Percentiles rank a stretch among this genome's conserved stretches.
phyloP scores from a whole-genome alignment of 2,888 invertebrate genomes.

The Myopa testacea region DNA sequence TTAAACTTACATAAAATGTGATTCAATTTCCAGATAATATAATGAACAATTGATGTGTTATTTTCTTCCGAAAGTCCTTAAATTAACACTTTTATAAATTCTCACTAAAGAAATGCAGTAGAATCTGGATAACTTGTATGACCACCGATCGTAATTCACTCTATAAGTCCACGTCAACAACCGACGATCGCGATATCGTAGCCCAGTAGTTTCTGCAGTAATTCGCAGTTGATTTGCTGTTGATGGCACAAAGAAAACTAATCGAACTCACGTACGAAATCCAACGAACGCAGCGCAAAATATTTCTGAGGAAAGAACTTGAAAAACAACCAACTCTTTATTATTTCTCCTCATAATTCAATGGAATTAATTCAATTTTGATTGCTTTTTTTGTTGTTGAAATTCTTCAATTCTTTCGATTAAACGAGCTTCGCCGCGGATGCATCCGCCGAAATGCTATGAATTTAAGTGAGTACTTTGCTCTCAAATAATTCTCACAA shows the following conservation, averaged over 20 bases:
- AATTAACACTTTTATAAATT: too few relatives aligned
- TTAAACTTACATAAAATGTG: too few relatives aligned
- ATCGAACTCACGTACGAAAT: not conserved
- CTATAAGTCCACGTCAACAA: too few relatives aligned
- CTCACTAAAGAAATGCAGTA: too few relatives aligned
- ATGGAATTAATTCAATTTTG: not conserved
- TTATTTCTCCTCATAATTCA: not conserved
- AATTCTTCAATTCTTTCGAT: not conserved
- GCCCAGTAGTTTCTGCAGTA: too few relatives aligned
- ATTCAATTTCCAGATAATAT: too few relatives aligned
- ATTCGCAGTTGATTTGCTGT: not conserved
- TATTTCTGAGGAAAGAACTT: not conserved
- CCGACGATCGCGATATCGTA: too few relatives aligned
- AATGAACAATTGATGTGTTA: too few relatives aligned
- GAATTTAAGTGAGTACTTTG: not conserved
- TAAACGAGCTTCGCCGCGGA: not conserved
- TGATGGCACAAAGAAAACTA: conserved; percentile 18
- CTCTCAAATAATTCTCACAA: not conserved
- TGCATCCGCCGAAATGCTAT: not conserved
- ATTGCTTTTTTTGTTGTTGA: not conserved
- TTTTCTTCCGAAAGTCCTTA: too few relatives aligned
- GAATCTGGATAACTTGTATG: too few relatives aligned
- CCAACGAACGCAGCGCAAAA: not conserved
- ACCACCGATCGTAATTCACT: too few relatives aligned
- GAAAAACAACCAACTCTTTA: not conserved